Base-by-base conservation (phyloP, 2,888 invertebrate genomes). In the Drosophila prolongata region DNA sequence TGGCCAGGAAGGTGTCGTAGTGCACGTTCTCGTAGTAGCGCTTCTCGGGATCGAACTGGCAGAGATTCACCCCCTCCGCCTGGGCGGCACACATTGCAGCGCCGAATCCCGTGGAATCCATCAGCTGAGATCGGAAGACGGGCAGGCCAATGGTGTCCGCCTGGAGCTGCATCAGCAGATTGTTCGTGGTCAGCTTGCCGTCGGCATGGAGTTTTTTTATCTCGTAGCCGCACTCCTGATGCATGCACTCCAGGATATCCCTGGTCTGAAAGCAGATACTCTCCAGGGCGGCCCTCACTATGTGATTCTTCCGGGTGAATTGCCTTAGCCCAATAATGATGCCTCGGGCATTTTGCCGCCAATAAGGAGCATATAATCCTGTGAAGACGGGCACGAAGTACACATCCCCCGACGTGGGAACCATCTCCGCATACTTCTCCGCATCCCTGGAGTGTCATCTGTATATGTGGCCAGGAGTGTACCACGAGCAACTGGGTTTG, bases 351-450 rank as follows among this genome's bases (percentile, higher is more conserved):
- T 98, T 98, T 89, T 97, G 96, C 89, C 98, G 95, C 99, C 99
- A 99, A 90, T 99, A 98, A 0, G 99, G 99, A 58, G 99, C 99
- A 92, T 98, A 99, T 0, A 99, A 93, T 0, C 99, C 99, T 49
- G 96, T 97, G 91, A 99, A 99, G 0, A 99, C 99, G 0, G 99
- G 99, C 30, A 99, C 99, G 92, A 99, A 99, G 92, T 98, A 99
- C 13, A 99, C 98, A 86, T 98, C 99, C 0, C 97, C 97, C 0
- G 98, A 97, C 47, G 96, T 96, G 84, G 96, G 95, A 38, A 99
- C 99, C 75, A 94, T 94, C 34, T 95, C 94, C 0, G 97, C 97
- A 56, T 97, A 94, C 24, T 94, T 82, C 79, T 95, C 95, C 0
- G 95, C 95, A 57, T 95, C 95, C 57, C 95, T 94, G 0, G 96